These are phyloP conservation scores for Strongylocentrotus purpuratus DNA, from an alignment of 35 echinoderm and acorn worm genomes.

Conservation along the genomic window DNA sequence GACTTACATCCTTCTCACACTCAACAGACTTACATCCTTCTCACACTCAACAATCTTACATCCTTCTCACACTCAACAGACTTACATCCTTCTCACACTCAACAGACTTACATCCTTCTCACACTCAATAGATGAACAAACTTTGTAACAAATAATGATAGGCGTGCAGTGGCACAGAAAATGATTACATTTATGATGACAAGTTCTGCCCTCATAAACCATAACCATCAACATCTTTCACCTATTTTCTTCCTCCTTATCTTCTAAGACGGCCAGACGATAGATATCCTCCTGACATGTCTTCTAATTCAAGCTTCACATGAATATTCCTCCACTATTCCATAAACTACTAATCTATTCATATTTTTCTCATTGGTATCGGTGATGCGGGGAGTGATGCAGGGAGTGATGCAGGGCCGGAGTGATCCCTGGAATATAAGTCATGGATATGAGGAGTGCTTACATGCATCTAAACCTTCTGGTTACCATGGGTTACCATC, in stretches of 20 bases:
- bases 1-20: background rate
- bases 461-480: background rate
- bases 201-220: background rate
- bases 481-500: conserved; percentile 6
- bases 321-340: background rate
- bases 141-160: background rate
- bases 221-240: conserved; percentile 1
- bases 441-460: background rate
- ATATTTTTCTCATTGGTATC: conserved; percentile 34
- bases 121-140: background rate
- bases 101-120: background rate
- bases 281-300: background rate
- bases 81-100: background rate
- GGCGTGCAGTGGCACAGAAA: background rate
- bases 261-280: background rate
- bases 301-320: background rate
- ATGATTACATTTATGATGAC: background rate
- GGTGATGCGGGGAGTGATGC: background rate
- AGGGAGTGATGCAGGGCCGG: background rate
- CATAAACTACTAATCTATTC: conserved; percentile 33
- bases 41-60: background rate
- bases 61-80: background rate
- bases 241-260: background rate
- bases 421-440: conserved; percentile 23
- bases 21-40: background rate